Conservation (phyloP, 2,888 invertebrate genomes). For the Ametastegia equiseti region DNA sequence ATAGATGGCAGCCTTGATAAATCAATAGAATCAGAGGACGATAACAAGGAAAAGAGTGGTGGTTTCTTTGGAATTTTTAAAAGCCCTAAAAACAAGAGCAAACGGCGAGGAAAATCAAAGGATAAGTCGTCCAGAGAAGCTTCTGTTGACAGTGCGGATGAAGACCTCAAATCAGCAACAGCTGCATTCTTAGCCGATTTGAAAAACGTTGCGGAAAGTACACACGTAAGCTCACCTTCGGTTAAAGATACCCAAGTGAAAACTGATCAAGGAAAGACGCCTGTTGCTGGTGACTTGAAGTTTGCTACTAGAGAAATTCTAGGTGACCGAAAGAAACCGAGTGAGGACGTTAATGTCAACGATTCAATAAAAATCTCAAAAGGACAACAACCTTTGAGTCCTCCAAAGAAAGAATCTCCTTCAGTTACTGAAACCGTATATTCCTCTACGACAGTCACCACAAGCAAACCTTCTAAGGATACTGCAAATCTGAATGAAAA, state of each 20-base stretch:
- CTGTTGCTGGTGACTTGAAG: slow-evolving; percentile 29
- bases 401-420: not conserved
- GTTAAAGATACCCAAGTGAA: not conserved
- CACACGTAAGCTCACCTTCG: not conserved
- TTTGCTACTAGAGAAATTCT: slow-evolving; percentile 31
- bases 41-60: slow-evolving; percentile 48
- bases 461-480: slow-evolving; percentile 44
- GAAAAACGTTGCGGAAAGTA: slow-evolving; percentile 56
- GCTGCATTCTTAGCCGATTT: slow-evolving; percentile 69
- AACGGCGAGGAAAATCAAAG: slow-evolving; percentile 55
- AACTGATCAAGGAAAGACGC: not conserved
- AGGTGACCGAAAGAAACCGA: slow-evolving; percentile 28
- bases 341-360: not conserved
- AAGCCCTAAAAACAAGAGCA: slow-evolving; percentile 57
- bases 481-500: slow-evolving; percentile 55
- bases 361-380: not conserved
- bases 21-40: slow-evolving; percentile 30
- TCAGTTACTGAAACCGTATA: not conserved
- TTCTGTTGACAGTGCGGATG: slow-evolving; percentile 57
- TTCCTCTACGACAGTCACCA: not conserved
- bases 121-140: slow-evolving; percentile 53
- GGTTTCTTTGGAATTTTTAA: slow-evolving; percentile 59
- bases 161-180: slow-evolving; percentile 61
- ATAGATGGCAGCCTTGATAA: slow-evolving; percentile 40
- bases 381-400: not conserved